Evolutionary conservation across 1,140 invertebrate species (phyloP).

Genomic region (Macrotrachela quadricornifera): DNA sequence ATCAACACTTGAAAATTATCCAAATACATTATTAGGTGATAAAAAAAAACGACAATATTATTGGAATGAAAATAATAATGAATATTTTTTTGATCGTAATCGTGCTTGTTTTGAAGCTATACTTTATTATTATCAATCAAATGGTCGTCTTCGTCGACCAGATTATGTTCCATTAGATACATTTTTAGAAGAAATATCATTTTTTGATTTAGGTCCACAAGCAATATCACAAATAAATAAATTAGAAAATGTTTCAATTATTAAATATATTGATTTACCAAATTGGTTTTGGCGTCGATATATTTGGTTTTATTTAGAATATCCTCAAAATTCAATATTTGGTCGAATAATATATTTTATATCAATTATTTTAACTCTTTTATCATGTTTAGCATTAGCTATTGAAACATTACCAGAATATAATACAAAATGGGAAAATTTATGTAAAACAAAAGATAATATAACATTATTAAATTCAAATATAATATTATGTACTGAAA

Average conservation of each 20-base stretch:
- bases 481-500: too few species aligned
- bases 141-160: not conserved
- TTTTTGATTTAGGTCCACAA: not conserved
- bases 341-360: too few species aligned
- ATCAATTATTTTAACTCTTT: too few species aligned
- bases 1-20: not conserved
- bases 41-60: not conserved
- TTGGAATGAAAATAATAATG: not conserved
- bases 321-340: too few species aligned
- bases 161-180: not conserved
- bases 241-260: constrained; percentile 27
- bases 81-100: not conserved
- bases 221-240: constrained; percentile 3
- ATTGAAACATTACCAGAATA: too few species aligned
- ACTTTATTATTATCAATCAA: not conserved
- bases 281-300: too few species aligned
- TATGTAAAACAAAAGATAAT: too few species aligned
- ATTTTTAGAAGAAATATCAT: not conserved
- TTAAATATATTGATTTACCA: constrained; percentile 14
- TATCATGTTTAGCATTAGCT: too few species aligned
- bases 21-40: not conserved
- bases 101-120: not conserved
- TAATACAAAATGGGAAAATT: too few species aligned
- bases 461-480: too few species aligned
- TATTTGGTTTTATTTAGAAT: too few species aligned